Base-by-base conservation (phyloP, 2,888 invertebrate genomes). In the Apodemia duryi region DNA sequence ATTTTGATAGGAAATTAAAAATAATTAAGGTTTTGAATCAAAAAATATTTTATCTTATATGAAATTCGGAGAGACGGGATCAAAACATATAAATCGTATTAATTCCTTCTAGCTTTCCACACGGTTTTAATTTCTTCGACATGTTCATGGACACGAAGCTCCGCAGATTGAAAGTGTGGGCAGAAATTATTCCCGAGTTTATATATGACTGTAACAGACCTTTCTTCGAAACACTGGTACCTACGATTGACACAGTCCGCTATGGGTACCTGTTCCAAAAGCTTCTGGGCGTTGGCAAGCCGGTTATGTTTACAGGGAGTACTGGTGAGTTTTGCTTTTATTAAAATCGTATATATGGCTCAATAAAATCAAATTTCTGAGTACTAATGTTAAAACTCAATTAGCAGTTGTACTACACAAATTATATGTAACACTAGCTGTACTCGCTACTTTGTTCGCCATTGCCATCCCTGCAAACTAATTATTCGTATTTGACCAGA, bases 191-290 rank as follows among this genome's bases (percentile, higher is more conserved):
- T 71, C 95, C 97, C 0, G 75, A 86, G 1, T 98, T 97, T 78
- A 71, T 86, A 2, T 98, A 96, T 76, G 93, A 95, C 77, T 85
- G 92, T 13, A 88, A 93, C 1, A 86, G 93, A 38, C 96, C 97
- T 1, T 98, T 97, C 86, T 98, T 97, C 77, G 97, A 98, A 77
- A 96, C 97, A 79, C 91, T 97, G 9, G 98, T 98, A 9, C 98
- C 98, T 0, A 98, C 98, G 0, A 94, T 95, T n/a, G 98, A 98
- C 77, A 98, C 98, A 0, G 96, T 97, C 0, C 93, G 97, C 73
- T 98, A 95, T 78, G 97, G 97, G 66, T 97, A 95, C 78, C 83
- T 97, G 57, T 94, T 96, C 88, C 94, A 96, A 74, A 94, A 95
- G 74, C 88, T 98, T 11, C 91, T 98, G 21, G 86, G 93, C 9